Conservation (phyloP, 53 echinoderm and acorn worm genomes). For the Luidia sarsii region DNA sequence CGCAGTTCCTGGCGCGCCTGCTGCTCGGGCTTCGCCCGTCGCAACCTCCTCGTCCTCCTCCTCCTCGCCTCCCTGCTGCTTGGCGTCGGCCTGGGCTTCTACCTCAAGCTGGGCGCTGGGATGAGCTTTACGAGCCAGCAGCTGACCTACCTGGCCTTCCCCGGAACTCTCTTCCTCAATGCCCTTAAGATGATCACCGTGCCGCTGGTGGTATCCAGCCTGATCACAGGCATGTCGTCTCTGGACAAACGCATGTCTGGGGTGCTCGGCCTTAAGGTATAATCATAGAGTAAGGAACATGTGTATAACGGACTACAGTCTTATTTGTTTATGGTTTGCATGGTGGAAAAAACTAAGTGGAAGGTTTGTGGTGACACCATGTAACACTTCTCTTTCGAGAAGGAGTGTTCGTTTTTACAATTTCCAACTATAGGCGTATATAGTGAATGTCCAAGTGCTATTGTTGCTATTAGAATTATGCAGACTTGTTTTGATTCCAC, state of each 20-base stretch:
- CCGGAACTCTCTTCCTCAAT: conserved; percentile 87
- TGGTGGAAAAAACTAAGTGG: no score
- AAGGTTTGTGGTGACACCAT: no score
- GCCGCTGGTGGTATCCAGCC: conserved; percentile 77
- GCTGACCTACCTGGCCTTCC: conserved; percentile 84
- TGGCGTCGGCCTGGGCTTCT: conserved; percentile 74
- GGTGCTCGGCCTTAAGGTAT: conserved; percentile 71
- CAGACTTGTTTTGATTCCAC: no score
- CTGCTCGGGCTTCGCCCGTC: conserved; percentile 16
- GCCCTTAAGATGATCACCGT: conserved; percentile 90
- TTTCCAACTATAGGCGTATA: no score
- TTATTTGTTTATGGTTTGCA: no score
- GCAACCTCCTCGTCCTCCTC: conserved; percentile 74
- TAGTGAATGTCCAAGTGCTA: no score
- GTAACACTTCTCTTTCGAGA: no score
- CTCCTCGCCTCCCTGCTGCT: conserved; percentile 68
- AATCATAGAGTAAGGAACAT: no score
- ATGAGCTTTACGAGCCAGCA: conserved; percentile 65
- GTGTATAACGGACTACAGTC: no score
- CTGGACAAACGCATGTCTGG: conserved; percentile 82
- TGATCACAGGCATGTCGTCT: conserved; percentile 82
- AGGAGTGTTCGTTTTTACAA: no score
- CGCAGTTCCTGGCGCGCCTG: conserved; percentile 25
- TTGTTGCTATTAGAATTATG: no score
- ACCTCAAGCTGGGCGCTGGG: conserved; percentile 68